phyloP scores from a whole-genome alignment of 2,797 vertebrate species.

The Streptopelia turtur region DNA sequence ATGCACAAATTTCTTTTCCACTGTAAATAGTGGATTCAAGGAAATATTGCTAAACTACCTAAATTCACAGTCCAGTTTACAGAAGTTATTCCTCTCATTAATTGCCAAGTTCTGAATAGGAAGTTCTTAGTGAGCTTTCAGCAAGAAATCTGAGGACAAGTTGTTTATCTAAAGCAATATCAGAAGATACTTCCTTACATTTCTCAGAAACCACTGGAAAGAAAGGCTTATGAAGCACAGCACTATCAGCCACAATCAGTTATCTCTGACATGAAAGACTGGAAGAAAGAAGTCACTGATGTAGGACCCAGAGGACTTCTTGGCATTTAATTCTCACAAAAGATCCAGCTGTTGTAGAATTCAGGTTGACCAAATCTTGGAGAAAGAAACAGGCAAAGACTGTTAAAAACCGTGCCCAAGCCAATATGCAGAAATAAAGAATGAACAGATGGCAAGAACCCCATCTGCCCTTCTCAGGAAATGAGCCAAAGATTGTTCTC shows the following conservation, averaged over 20 bases:
- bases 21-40: neutral
- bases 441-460: constrained; percentile 10
- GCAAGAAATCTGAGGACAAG: neutral
- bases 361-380: neutral
- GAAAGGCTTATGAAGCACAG: neutral
- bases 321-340: constrained; percentile 15
- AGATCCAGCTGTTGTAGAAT: constrained; percentile 29
- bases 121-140: neutral
- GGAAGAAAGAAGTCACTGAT: constrained; percentile 5
- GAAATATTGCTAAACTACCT: neutral
- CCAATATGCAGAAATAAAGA: neutral
- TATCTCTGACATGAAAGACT: neutral
- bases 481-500: neutral
- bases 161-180: neutral
- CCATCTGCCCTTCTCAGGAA: constrained; percentile 32
- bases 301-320: neutral
- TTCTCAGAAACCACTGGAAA: neutral
- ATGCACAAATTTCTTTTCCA: neutral
- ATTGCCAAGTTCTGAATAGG: neutral
- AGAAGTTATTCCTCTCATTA: neutral
- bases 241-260: neutral
- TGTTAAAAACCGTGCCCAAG: neutral
- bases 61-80: neutral
- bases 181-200: neutral
- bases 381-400: neutral